Evolutionary conservation across 2,113 vertebrate species (phyloP), one percentile per base, ranked within the genome.

Genomic region (Melanotaenia duboulayi): DNA sequence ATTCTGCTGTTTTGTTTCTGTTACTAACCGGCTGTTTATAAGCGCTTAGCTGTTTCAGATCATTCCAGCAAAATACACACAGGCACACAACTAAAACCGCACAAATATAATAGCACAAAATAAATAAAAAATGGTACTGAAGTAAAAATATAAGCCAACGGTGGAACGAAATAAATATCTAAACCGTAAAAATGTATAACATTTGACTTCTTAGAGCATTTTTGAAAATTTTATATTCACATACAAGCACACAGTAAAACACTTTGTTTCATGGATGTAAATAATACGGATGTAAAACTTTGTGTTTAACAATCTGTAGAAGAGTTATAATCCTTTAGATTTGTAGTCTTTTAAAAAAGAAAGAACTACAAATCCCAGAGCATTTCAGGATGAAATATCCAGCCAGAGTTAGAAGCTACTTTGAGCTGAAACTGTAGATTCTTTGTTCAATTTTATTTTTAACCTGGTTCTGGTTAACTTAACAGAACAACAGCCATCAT

Each of bases 21-120:
- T 92, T 91, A 91, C 90, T 91, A 92, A 91, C 87, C 44, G 60
- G 80, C 84, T 83, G 80, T 84, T 84, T 59, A 58, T 87, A 86
- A 83, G 55, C 70, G 74, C 68, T 40, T 84, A 65, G 62, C 37
- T 68, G 61, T 80, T 73, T 75, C 4, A 76, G 77, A 79, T 87
- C 86, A 89, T 88, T 89, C 84, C 87, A 87, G 72, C 32, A 35
- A 35, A 35, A 35, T 35, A 35, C 5, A 8, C 32, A 28, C n/a
- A n/a, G n/a, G n/a, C 28, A 4, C 28, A 35, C 32, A 73, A 79
- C 50, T 73, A 12, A 80, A 76, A 22, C 11, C 24, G 46, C 54
- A 70, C 58, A 37, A 57, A 9, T 22, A 56, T 55, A 14, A 24
- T 12, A 23, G 72, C 81, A 80, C 76, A 83, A 56, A 58, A 60